Evolutionary conservation across 2,888 invertebrate species (phyloP), one percentile per base, ranked within the genome.

Genomic region (Cenopis cana): DNA sequence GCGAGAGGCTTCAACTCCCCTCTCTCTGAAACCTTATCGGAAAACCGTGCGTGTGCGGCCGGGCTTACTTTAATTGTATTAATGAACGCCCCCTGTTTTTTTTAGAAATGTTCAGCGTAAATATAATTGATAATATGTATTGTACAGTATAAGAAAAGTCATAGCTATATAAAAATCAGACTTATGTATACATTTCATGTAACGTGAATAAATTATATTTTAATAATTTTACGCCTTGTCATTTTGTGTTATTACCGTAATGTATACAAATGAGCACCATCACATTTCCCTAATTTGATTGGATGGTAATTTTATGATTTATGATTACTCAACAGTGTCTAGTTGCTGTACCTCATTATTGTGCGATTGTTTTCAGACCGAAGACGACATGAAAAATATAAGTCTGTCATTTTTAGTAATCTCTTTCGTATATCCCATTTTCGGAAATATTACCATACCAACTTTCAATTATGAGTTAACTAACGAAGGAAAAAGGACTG

Each of bases 171-270:
- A 46, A 0, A 17, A 69, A 41, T 64, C 38, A 56, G 11, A 57
- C 50, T 24, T 57, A 57, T 52, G 57, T 64, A 50, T 24, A n/a
- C 6, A 60, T 41, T 18, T 18, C 29, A 29, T 33, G 52, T 2
- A 38, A 18, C 24, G 54, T 70, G 60, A 70, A 70, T 70, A 66
- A 70, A 70, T 20, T 60, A 70, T 70, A 60, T 66, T 66, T 70
- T 55, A 33, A 65, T 64, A 52, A 54, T 36, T 59, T 52, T 20
- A 54, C 9, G 14, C 54, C 20, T 46, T 65, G 52, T 66, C 57
- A 65, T 59, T 66, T 50, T n/a, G 18, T 61, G n/a, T 52, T 11
- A 65, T 66, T 66, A 60, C n/a, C 17, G 17, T 49, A 55, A 70
- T 46, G 36, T 54, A 14, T n/a, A 17, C 33, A 36, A 50, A 62